phyloP scores from a whole-genome alignment of 2,113 vertebrate genomes.

The Thalassarche chlororhynchos region DNA sequence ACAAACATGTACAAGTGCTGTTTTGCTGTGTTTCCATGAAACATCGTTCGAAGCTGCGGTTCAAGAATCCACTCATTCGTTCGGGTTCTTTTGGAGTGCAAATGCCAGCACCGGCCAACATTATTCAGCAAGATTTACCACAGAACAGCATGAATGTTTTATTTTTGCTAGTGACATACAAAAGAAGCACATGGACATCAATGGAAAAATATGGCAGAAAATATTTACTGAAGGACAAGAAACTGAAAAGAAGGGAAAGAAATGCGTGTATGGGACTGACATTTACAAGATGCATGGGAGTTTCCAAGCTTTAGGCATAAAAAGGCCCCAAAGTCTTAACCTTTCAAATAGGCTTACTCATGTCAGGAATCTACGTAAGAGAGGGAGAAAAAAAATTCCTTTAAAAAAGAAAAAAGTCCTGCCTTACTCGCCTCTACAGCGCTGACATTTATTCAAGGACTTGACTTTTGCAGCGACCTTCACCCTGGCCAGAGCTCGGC shows the following conservation, averaged over 20 bases:
- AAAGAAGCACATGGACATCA: slow-evolving; percentile 3
- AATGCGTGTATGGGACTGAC: not conserved
- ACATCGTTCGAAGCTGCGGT: not conserved
- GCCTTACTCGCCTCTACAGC: not conserved
- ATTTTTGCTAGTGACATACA: slow-evolving; percentile 53
- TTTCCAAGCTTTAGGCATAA: slow-evolving; percentile 1
- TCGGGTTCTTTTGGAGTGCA: not conserved
- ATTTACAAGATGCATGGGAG: not conserved
- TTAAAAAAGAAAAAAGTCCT: not conserved
- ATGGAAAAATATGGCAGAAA: slow-evolving; percentile 18
- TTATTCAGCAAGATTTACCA: not conserved
- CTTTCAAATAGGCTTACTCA: not conserved
- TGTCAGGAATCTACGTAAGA: not conserved
- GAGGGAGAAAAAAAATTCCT: not conserved
- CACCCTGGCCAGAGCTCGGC: not conserved
- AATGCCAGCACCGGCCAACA: not conserved
- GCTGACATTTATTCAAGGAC: not conserved
- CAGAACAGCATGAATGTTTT: slow-evolving; percentile 28
- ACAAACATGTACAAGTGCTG: not conserved
- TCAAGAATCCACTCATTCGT: not conserved
- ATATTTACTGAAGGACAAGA: not conserved
- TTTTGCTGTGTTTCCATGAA: slow-evolving; percentile 40
- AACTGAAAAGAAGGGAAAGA: slow-evolving; percentile 29
- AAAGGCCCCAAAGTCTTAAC: not conserved
- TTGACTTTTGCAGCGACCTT: not conserved